Evolutionary conservation across 2,888 invertebrate species (phyloP).

Genomic region (Shargacucullia verbasci): DNA sequence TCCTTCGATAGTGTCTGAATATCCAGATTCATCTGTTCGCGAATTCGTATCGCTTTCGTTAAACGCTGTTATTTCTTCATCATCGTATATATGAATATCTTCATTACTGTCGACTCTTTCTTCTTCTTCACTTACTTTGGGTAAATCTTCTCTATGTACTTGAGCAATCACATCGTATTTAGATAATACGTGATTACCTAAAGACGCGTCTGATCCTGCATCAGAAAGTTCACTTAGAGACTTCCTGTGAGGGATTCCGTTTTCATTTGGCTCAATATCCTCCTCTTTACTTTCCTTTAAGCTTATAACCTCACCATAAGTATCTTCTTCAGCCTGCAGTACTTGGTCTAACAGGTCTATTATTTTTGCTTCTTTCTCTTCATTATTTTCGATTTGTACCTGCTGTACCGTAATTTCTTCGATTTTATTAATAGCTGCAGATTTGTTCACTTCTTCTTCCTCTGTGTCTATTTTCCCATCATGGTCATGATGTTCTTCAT

Average conservation of each 20-base stretch:
- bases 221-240: slow-evolving; percentile 82
- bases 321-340: slow-evolving; percentile 84
- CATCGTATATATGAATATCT: slow-evolving; percentile 53
- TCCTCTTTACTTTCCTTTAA: slow-evolving; percentile 71
- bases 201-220: slow-evolving; percentile 82
- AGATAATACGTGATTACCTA: slow-evolving; percentile 81
- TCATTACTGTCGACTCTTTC: slow-evolving; percentile 66
- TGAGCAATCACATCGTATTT: slow-evolving; percentile 89
- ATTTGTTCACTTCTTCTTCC: slow-evolving; percentile 60
- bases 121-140: slow-evolving; percentile 79
- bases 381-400: slow-evolving; percentile 76
- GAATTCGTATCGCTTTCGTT: slow-evolving; percentile 82
- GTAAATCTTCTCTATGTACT: slow-evolving; percentile 88
- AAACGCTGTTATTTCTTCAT: slow-evolving; percentile 76
- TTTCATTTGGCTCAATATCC: slow-evolving; percentile 54
- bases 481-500: slow-evolving; percentile 58
- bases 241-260: slow-evolving; percentile 70
- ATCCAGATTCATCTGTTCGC: slow-evolving; percentile 83
- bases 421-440: slow-evolving; percentile 61
- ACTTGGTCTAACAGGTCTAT: slow-evolving; percentile 85
- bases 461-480: slow-evolving; percentile 57
- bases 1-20: slow-evolving; percentile 82
- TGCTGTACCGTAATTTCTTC: slow-evolving; percentile 75
- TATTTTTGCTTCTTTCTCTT: slow-evolving; percentile 85
- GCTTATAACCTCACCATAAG: slow-evolving; percentile 76